Evolutionary conservation across 1,140 invertebrate genomes (phyloP), one percentile per base, ranked within the genome.

Genomic region (Diabrotica undecimpunctata): DNA sequence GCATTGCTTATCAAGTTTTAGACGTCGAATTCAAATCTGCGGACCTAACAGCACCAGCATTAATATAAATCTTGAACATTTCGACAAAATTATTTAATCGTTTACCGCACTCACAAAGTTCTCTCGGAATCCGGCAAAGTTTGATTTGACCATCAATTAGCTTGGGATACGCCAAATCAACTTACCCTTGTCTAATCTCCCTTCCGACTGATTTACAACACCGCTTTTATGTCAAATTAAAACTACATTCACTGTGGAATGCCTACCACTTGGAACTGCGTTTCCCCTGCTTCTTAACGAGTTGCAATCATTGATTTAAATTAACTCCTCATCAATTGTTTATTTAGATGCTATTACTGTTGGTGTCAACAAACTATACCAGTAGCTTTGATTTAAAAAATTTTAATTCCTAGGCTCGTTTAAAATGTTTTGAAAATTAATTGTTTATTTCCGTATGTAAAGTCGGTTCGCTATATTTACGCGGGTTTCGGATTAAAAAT

Each of bases 131-230:
- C 63, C 52, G 61, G 36, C 36, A 65, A 61, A 63, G 54, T 68
- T 64, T 61, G 62, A 67, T 70, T 70, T 62, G 66, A 65, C 66
- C 69, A 70, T 70, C 69, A 70, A 70, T 70, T 70, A 70, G 69
- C 61, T 68, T 50, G 25, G 51, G 66, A 62, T 54, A 69, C 61
- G 54, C 54, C 57, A 65, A 66, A 70, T 56, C 62, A 65, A 70
- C 56, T 64, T 65, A 64, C 68, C 59, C 65, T 64, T 61, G 62
- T 68, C 65, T 70, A 68, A 70, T 70, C 61, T 25, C 69, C 61
- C 69, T 65, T 64, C 56, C 54, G 69, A 68, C 69, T 68, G 69
- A 70, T 70, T 70, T 70, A 70, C 69, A 66, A 66, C 55, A 59
- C 39, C 36, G 60, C 55, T 64, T 39, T 60, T 68, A 25, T 7